Evolutionary conservation across 2,113 vertebrate species (phyloP), one percentile per base, ranked within the genome.

Genomic region (Eretmochelys imbricata): DNA sequence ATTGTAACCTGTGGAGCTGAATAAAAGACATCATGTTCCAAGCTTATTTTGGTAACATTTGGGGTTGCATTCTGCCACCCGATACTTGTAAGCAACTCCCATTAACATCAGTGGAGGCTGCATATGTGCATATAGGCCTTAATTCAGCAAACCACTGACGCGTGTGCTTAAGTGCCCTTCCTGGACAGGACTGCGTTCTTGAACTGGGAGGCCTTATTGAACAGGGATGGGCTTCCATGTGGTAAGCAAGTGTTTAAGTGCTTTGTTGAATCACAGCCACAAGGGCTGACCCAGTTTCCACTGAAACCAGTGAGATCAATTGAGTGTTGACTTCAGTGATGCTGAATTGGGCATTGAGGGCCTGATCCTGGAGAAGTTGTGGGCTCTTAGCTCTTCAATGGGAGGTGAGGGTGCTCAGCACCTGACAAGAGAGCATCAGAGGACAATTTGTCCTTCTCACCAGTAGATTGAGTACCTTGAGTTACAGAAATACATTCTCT

Each of bases 261-360:
- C 24, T 81, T 17, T 24, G 78, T 59, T 50, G 5, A 0, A 3
- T 0, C 0, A 0, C 42, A 16, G 3, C 29, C 2, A 35, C 24
- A 10, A 80, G 31, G 0, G 4, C 50, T 59, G 29, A 0, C 25
- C 11, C 0, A 12, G 13, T 0, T 0, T 5, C 0, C 25, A 42
- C 38, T 57, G 48, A 5, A 5, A n/a, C n/a, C 65, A n/a, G 17
- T 35, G 59, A 69, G 62, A 14, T 69, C 14, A n/a, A 49, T 27
- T 20, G 1, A 1, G 1, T 10, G 24, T 48, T 78, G 25, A 24
- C 75, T 6, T 78, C 75, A 27, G 24, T 29, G 46, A 13, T 27
- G 42, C 25, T 29, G 42, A 48, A 29, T 4, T 48, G 4, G 5
- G 5, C 0, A 0, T 3, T 2, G 72, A 72, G 53, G 29, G 19